Evolutionary conservation across 2,888 invertebrate genomes (phyloP), one percentile per base, ranked within the genome.

Genomic region (Amiota mariae): DNA sequence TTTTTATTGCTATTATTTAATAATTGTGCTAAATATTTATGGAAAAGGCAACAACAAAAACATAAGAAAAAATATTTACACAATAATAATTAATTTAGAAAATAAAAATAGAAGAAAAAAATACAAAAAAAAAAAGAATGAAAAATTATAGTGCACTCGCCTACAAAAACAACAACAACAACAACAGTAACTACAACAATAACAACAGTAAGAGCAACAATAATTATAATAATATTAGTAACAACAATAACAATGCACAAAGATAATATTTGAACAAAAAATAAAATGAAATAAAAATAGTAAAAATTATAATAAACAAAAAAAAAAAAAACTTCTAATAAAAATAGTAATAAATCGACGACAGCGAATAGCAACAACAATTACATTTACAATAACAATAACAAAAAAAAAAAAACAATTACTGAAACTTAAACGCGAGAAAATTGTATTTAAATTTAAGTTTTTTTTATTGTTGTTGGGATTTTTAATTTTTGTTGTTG

Each of bases 11-110:
- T 82, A 82, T 83, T 85, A 85, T 82, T 84, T 81, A 84, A 79
- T 83, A 85, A 82, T 80, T 85, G 84, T 80, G 82, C 84, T 82
- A 85, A 82, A 84, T 85, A 80, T n/a, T 67, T 67, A 49, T 49
- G 18, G 49, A 49, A 48, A 67, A 18, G 18, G 13, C 66, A 49
- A 48, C 15, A 67, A 18, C 46, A 67, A 49, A 48, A 67, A 36
- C 13, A 36, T 46, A 63, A 46, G n/a, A 63, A 63, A 63, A 36
- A 59, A 59, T 6, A 67, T 20, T 48, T 67, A 11, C 49, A 20
- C 66, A 67, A 67, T 49, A 67, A 67, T 67, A 48, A 67, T 63
- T 63, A 63, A 63, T 63, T 63, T 63, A 63, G 63, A 63, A 63
- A 63, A 63, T 36, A 59, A 59, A 59, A 36, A 36, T 54, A 54